Conservation (phyloP, 1,140 invertebrate species). For the Parasteatoda tepidariorum region DNA sequence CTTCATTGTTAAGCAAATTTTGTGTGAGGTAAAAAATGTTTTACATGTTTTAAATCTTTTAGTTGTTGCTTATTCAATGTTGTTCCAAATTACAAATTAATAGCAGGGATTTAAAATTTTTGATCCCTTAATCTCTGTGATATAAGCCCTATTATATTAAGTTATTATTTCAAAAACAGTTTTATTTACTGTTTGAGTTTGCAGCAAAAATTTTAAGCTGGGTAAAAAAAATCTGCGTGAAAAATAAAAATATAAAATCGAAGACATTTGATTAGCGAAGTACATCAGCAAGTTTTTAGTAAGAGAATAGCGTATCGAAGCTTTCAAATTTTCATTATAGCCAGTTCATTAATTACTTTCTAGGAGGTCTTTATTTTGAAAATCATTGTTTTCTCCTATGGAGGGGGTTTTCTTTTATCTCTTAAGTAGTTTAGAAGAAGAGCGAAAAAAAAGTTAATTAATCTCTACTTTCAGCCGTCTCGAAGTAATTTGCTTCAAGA, state of each 20-base stretch:
- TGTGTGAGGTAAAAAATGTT: too few relatives aligned
- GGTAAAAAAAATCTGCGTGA: neutral
- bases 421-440: neutral
- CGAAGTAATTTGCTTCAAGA: neutral
- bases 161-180: too few relatives aligned
- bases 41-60: too few relatives aligned
- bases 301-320: neutral
- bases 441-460: neutral
- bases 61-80: too few relatives aligned
- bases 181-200: too few relatives aligned
- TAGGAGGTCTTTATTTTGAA: neutral
- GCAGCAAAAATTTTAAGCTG: too few relatives aligned
- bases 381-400: neutral
- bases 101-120: too few relatives aligned
- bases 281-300: neutral
- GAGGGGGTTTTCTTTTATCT: neutral
- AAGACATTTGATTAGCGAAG: neutral
- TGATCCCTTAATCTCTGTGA: too few relatives aligned
- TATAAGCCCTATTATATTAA: too few relatives aligned
- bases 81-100: too few relatives aligned
- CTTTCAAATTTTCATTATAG: neutral
- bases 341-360: neutral
- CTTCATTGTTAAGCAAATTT: too few relatives aligned
- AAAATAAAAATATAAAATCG: neutral
- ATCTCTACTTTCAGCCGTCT: neutral